Percentiles rank a stretch among this genome's conserved stretches.
These are phyloP conservation scores for Dysmachus trigonus DNA, from an alignment of 2,888 invertebrate species.

Conservation along the genomic window DNA sequence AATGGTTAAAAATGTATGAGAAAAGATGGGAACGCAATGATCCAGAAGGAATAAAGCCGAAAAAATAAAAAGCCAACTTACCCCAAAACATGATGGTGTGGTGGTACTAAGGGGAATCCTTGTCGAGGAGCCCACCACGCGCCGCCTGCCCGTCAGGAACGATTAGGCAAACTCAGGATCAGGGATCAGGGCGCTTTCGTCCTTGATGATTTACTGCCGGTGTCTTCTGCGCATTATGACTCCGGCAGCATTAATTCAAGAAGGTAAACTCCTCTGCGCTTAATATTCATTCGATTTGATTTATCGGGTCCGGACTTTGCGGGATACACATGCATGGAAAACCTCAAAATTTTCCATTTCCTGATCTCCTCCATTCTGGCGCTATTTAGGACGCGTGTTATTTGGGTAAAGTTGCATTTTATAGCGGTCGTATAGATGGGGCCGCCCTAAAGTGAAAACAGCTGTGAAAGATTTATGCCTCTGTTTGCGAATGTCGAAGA, in stretches of 20 bases:
- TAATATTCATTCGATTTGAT: conserved; percentile 39
- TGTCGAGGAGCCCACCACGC: background rate
- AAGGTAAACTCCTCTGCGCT: conserved; percentile 37
- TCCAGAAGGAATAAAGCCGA: conserved; percentile 33
- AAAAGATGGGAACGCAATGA: conserved; percentile 34
- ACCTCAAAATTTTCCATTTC: background rate
- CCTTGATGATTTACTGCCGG: conserved; percentile 45
- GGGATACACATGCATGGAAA: background rate
- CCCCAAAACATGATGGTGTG: background rate
- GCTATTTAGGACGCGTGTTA: background rate
- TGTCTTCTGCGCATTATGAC: conserved; percentile 48
- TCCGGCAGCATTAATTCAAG: conserved; percentile 37
- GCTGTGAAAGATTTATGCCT: background rate
- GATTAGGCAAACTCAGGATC: conserved; percentile 14
- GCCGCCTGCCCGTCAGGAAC: conserved; percentile 21
- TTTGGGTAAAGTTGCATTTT: background rate
- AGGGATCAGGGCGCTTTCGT: background rate
- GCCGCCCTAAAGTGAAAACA: background rate
- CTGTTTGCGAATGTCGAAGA: background rate
- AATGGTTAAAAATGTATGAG: conserved; percentile 22
- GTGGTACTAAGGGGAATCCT: background rate
- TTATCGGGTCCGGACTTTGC: background rate
- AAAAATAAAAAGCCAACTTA: conserved; percentile 4
- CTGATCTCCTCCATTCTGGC: background rate
- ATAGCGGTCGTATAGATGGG: background rate